phyloP scores from a whole-genome alignment of 1,140 invertebrate species.

The Orius laevigatus region DNA sequence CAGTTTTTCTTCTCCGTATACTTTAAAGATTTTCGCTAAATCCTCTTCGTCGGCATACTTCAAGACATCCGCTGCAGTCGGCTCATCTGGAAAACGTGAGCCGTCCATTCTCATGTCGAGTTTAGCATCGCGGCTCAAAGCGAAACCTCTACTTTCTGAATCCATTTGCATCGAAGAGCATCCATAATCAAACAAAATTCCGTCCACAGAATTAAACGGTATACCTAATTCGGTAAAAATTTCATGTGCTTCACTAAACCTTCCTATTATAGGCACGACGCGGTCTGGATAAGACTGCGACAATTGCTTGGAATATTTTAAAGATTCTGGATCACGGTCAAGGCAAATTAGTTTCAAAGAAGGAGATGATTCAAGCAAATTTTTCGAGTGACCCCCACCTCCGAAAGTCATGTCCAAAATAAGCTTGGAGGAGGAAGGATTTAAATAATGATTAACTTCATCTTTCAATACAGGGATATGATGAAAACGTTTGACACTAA shows the following conservation, averaged over 20 bases:
- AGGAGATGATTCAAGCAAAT: slow-evolving; percentile 37
- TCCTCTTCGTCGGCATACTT: slow-evolving; percentile 58
- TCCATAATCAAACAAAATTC: slow-evolving; percentile 85
- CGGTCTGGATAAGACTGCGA: slow-evolving; percentile 45
- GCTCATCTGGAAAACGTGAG: slow-evolving; percentile 42
- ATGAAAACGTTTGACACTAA: slow-evolving; percentile 1
- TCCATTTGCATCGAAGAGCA: slow-evolving; percentile 93
- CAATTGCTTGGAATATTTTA: slow-evolving; percentile 45
- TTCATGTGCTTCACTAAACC: slow-evolving; percentile 68
- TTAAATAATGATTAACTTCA: slow-evolving; percentile 49
- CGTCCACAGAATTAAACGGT: slow-evolving; percentile 53
- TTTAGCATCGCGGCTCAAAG: slow-evolving; percentile 63
- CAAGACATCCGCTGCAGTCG: slow-evolving; percentile 75
- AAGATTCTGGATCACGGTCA: slow-evolving; percentile 72
- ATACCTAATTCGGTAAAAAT: slow-evolving; percentile 44
- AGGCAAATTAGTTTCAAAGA: slow-evolving; percentile 54
- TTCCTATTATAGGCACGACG: slow-evolving; percentile 62
- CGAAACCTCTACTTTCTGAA: slow-evolving; percentile 63
- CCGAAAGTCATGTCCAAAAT: slow-evolving; percentile 89
- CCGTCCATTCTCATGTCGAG: slow-evolving; percentile 95
- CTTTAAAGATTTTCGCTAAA: slow-evolving; percentile 65
- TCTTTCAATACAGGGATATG: slow-evolving; percentile 56
- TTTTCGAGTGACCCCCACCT: slow-evolving; percentile 67
- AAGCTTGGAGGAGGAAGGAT: slow-evolving; percentile 38
- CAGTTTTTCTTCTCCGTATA: slow-evolving; percentile 82